Conservation (phyloP, 2,888 invertebrate species). For the Tribolium freemani region DNA sequence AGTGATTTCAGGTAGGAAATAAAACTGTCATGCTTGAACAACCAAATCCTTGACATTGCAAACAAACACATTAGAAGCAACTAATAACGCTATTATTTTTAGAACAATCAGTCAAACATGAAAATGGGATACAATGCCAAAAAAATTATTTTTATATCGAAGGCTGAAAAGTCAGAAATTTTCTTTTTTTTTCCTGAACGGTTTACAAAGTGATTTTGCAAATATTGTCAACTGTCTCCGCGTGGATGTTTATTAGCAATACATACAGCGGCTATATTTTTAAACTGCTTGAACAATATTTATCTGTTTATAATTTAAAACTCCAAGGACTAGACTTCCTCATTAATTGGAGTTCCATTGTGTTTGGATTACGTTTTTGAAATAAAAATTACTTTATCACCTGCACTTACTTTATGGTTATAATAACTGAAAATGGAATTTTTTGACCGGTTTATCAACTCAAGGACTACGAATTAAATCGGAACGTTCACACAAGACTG, state of each 20-base stretch:
- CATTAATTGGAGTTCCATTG: neutral
- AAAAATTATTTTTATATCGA: too few species aligned
- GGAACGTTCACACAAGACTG: neutral
- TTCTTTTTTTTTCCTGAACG: neutral
- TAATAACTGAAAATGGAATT: slow-evolving; percentile 1
- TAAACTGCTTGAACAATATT: slow-evolving; percentile 2
- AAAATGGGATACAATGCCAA: neutral
- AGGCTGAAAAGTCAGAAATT: too few species aligned
- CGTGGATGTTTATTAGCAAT: neutral
- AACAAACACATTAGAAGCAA: slow-evolving; percentile 20
- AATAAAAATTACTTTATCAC: neutral
- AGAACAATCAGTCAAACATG: slow-evolving; percentile 10
- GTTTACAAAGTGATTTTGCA: neutral
- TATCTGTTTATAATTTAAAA: neutral
- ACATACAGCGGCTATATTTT: neutral
- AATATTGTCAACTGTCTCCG: neutral
- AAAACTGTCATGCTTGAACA: slow-evolving; percentile 42
- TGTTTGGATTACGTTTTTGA: neutral
- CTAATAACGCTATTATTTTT: slow-evolving; percentile 27
- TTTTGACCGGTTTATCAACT: slow-evolving; percentile 7
- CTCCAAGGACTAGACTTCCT: neutral
- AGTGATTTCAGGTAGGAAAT: slow-evolving; percentile 8
- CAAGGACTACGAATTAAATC: slow-evolving; percentile 1
- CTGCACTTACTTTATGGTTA: neutral
- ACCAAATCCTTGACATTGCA: slow-evolving; percentile 48